Percentiles rank a stretch among this genome's conserved stretches.
These are phyloP conservation scores for Lithobius niger DNA, from an alignment of 1,140 invertebrate genomes.

Conservation along the genomic window DNA sequence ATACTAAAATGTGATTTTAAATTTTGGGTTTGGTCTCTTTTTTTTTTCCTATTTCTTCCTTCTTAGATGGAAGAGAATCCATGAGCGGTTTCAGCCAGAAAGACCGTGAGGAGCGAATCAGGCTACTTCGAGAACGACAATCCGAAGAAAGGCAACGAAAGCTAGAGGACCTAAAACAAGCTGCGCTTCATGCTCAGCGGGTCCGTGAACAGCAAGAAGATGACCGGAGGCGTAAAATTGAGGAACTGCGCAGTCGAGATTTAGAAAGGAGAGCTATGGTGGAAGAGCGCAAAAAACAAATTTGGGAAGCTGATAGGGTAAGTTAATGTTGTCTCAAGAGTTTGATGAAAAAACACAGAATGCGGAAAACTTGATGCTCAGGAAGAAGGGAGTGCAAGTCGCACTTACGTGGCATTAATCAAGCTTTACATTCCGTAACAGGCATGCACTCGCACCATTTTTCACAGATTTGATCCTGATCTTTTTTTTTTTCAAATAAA, in stretches of 20 bases:
- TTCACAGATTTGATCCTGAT: no score
- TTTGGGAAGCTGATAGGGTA: slow-evolving; percentile 60
- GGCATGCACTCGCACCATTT: no score
- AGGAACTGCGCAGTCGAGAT: slow-evolving; percentile 61
- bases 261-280: slow-evolving; percentile 59
- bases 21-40: no score
- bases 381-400: no score
- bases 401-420: no score
- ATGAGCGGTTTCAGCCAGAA: not conserved
- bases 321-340: no score
- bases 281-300: slow-evolving; percentile 69
- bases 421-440: no score
- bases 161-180: slow-evolving; percentile 68
- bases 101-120: slow-evolving; percentile 34
- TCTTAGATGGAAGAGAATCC: slow-evolving; percentile 5
- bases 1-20: no score
- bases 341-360: no score
- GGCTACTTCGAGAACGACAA: slow-evolving; percentile 50
- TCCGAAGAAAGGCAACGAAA: slow-evolving; percentile 71
- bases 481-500: not conserved
- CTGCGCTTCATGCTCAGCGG: slow-evolving; percentile 68
- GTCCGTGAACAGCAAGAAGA: slow-evolving; percentile 77
- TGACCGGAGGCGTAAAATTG: slow-evolving; percentile 58
- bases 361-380: no score
- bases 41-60: no score